Evolutionary conservation across 2,797 vertebrate genomes (phyloP).

Genomic region (Chaetodon trifasciatus): DNA sequence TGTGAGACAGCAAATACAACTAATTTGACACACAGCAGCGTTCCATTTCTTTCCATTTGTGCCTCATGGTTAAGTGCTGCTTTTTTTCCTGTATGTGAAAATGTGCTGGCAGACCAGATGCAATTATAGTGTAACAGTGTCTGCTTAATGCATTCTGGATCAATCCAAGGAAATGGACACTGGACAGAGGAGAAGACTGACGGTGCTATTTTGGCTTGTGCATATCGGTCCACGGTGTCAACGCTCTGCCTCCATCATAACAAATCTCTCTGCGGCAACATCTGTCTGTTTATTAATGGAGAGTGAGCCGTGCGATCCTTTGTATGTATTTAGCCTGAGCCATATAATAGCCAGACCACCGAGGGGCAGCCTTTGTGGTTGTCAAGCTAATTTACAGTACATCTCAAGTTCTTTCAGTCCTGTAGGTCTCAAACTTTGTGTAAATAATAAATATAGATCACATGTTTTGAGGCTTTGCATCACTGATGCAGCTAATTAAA

Average conservation of each 20-base stretch:
- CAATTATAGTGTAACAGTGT: slow-evolving; percentile 40
- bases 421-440: not conserved
- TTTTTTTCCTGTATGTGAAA: slow-evolving; percentile 32
- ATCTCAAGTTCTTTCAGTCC: not conserved
- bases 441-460: not conserved
- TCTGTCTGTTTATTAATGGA: slow-evolving; percentile 16
- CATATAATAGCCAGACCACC: not conserved
- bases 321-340: not conserved
- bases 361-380: not conserved
- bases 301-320: not conserved
- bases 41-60: not conserved
- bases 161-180: slow-evolving; percentile 43
- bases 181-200: slow-evolving; percentile 22
- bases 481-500: not conserved
- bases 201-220: slow-evolving; percentile 22
- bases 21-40: not conserved
- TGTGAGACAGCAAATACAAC: not conserved
- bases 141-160: slow-evolving; percentile 60
- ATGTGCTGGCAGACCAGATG: slow-evolving; percentile 30
- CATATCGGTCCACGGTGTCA: slow-evolving; percentile 24
- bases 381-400: not conserved
- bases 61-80: not conserved
- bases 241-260: slow-evolving; percentile 11
- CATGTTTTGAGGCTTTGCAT: not conserved
- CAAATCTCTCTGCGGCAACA: slow-evolving; percentile 15